Base-by-base conservation (phyloP, 2,113 vertebrate species). In the Rhynchopsitta pachyrhyncha region DNA sequence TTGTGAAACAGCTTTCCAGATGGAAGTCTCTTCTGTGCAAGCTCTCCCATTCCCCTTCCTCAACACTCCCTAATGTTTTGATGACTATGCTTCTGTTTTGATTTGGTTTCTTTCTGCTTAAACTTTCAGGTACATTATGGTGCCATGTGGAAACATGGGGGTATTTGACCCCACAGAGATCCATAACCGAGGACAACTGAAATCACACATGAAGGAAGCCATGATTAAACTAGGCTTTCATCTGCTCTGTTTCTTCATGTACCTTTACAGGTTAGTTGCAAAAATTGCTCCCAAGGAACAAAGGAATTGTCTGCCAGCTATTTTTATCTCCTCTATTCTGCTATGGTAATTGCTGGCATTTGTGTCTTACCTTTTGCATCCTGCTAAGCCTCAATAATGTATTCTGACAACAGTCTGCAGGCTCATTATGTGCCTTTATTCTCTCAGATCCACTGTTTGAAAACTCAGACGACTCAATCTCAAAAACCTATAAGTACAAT, bases 151-250 rank as follows among this genome's bases (percentile, higher is more conserved):
- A 66, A 99, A 99, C 97, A 99, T 99, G 99, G 99, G 99, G 13
- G 99, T 99, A 49, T 99, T 99, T 97, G 99, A 99, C 97, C 99
- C 99, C 25, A 99, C 99, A 35, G 99, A 99, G 98, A 99, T 99
- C 93, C 99, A 99, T 96, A 99, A 99, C 94, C 98, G 99, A 85
- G 99, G 99, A 53, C 99, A 99, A 93, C 98, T 99, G 69, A 99
- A 99, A 96, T 99, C 99, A 16, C 99, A 99, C 97, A 99, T 99
- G 99, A 99, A 99, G 90, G 99, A 99, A 97, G 98, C 99, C 92
- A 99, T 99, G 99, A 98, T 99, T 93, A 99, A 99, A 95, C 98
- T 99, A 52, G 99, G 99, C 46, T 99, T 99, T 98, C 99, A 99
- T 94, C 98, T 99, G 90, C 99, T 99, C 74, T 99, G 99, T 97